Evolutionary conservation across 2,888 invertebrate genomes (phyloP), one percentile per base, ranked within the genome.

Genomic region (Zeuzera pyrina): DNA sequence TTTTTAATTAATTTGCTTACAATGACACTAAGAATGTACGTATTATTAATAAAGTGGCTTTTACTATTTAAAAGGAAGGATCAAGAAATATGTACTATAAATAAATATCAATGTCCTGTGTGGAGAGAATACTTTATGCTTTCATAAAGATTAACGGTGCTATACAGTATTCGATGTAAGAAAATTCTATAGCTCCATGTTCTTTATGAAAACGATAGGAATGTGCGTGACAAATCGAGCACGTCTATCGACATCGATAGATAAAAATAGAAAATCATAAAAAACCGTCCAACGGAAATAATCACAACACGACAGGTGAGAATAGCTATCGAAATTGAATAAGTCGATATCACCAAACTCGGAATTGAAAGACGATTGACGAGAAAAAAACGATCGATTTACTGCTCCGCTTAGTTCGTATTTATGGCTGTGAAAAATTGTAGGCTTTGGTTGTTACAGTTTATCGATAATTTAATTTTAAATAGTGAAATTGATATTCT

Each of bases 311-410:
- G 65, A 65, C 67, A 62, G 69, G 74, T 74, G 66, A 66, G 68
- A 70, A 69, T 64, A 52, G 63, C 59, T 62, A 52, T 57, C 56
- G 65, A 78, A 79, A 79, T 83, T 78, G 76, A 81, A 79, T 79
- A 79, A 76, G 54, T 67, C 73, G 76, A 60, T 50, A 78, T 71
- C 74, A 76, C 74, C 70, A 71, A 71, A 65, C 64, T 51, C 57
- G 52, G 73, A 77, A 76, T 78, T 81, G 76, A 79, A 79, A 68
- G 69, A 70, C 67, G 69, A 70, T 67, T 67, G 64, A 54, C n/a
- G n/a, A 74, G 72, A 77, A 74, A 73, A 65, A 49, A 51, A 56
- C 62, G 58, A 69, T 66, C 69, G 69, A 71, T 72, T 71, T 62
- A 57, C 52, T 63, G 60, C 54, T 57, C 51, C 61, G 64, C 56